These are phyloP conservation scores for Notamacropus eugenii DNA, from an alignment of 2,797 vertebrate species.

Conservation along the genomic window DNA sequence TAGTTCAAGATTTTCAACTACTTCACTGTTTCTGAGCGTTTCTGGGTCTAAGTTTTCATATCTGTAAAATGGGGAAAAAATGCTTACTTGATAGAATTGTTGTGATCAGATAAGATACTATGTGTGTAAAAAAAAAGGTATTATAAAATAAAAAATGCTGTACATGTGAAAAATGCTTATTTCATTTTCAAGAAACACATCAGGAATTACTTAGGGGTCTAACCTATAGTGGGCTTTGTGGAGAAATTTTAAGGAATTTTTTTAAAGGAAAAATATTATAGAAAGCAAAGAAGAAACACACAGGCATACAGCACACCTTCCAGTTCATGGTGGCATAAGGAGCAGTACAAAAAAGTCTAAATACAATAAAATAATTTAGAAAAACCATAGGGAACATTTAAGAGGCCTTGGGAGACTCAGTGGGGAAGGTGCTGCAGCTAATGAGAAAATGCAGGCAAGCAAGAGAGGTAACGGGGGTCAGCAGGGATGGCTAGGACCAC, in stretches of 20 bases:
- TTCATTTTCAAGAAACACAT: not conserved
- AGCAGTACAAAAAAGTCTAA: constrained; percentile 61
- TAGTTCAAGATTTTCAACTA: not conserved
- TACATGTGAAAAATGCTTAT: not conserved
- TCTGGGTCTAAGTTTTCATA: not conserved
- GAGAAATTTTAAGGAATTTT: not conserved
- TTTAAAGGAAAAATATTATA: not conserved
- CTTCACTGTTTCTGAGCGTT: not conserved
- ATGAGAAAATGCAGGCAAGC: constrained; percentile 74
- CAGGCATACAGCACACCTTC: not conserved
- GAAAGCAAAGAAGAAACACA: not conserved
- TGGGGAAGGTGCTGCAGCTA: constrained; percentile 72
- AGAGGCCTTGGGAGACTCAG: constrained; percentile 71
- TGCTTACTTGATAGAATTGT: not conserved
- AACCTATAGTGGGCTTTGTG: not conserved
- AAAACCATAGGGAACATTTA: constrained; percentile 65
- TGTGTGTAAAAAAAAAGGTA: not conserved
- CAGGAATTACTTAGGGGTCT: not conserved
- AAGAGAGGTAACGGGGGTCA: constrained; percentile 79
- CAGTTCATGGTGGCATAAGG: constrained; percentile 45
- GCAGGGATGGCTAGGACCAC: constrained; percentile 74
- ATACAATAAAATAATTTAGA: constrained; percentile 47
- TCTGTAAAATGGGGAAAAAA: not conserved
- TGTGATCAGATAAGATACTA: not conserved
- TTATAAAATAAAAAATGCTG: not conserved